Evolutionary conservation across 2,113 vertebrate genomes (phyloP).

Genomic region (Ceuthmochares aereus): DNA sequence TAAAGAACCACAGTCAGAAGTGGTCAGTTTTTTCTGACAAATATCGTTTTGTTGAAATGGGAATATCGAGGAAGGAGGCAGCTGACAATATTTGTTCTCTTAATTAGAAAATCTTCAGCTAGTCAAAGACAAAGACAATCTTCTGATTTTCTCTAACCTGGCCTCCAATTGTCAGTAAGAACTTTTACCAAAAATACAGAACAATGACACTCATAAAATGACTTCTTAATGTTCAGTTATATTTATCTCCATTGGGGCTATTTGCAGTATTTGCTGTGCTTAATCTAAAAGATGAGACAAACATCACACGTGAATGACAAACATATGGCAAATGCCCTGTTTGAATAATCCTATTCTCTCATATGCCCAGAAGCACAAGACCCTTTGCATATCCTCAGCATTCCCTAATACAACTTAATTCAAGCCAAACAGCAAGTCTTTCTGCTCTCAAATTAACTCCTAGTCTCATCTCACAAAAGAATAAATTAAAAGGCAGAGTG

Average conservation of each 20-base stretch:
- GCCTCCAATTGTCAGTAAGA: background rate
- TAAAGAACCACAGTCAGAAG: background rate
- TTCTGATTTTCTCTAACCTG: background rate
- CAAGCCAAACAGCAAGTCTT: background rate
- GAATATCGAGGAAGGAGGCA: background rate
- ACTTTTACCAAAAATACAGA: background rate
- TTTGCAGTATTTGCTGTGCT: background rate
- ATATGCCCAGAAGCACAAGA: background rate
- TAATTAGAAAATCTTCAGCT: conserved; percentile 25
- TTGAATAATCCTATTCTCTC: background rate
- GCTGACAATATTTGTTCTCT: background rate
- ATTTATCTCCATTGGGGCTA: background rate
- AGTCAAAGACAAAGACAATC: background rate
- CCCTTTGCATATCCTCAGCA: background rate
- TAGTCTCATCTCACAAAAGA: background rate
- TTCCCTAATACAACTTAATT: background rate
- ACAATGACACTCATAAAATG: background rate
- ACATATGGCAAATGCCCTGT: background rate
- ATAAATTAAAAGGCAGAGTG: background rate
- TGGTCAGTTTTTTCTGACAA: conserved; percentile 23
- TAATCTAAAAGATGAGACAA: conserved; percentile 8
- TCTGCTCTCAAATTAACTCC: background rate
- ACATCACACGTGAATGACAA: background rate
- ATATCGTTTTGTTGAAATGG: background rate
- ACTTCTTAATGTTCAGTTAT: background rate